phyloP scores from a whole-genome alignment of 1,140 invertebrate species.

The Drosophila ogumai region DNA sequence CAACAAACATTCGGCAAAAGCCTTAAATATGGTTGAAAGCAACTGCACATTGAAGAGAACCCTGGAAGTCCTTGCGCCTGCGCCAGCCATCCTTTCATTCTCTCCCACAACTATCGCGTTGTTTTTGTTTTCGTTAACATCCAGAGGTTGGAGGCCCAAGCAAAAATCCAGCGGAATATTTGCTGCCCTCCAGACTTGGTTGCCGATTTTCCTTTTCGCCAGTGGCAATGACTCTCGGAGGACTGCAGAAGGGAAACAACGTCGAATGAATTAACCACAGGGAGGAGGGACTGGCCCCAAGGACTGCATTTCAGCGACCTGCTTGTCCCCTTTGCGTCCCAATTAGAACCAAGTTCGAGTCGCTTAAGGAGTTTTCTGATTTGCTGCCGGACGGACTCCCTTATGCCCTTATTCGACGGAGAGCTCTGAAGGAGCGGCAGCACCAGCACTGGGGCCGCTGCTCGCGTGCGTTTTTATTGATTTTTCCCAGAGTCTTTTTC shows the following conservation, averaged over 20 bases:
- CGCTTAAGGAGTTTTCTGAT: conserved; percentile 13
- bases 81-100: conserved; percentile 7
- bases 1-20: conserved; percentile 5
- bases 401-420: background rate
- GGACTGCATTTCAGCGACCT: conserved; percentile 24
- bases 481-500: conserved; percentile 60
- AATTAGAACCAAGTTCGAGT: conserved; percentile 2
- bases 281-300: background rate
- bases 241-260: background rate
- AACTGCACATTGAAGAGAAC: conserved; percentile 8
- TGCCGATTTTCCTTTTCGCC: conserved; percentile 48
- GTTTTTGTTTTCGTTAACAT: conserved; percentile 35
- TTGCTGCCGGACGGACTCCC: conserved; percentile 3
- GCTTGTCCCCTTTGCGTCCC: background rate
- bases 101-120: conserved; percentile 6
- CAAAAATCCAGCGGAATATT: conserved; percentile 26
- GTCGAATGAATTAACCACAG: background rate
- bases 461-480: conserved; percentile 73
- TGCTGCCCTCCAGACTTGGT: conserved; percentile 27
- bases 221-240: conserved; percentile 46
- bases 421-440: conserved; percentile 10
- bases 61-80: conserved; percentile 27
- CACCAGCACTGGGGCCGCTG: conserved; percentile 13
- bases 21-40: conserved; percentile 14
- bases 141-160: conserved; percentile 4